phyloP scores from a whole-genome alignment of 1,140 invertebrate genomes.

The Lerema accius region DNA sequence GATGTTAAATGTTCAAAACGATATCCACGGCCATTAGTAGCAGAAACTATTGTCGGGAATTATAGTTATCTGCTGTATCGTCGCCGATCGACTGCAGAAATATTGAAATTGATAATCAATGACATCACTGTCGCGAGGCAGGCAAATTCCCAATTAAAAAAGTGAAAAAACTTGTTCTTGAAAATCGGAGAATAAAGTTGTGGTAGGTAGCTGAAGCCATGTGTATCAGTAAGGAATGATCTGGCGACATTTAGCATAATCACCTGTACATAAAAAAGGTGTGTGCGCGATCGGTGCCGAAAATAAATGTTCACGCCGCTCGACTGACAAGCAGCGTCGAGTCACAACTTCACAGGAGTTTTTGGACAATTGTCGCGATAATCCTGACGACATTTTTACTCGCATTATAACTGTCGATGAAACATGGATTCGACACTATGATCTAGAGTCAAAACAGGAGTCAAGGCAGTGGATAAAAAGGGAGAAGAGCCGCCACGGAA shows the following conservation, averaged over 20 bases:
- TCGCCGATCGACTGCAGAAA: no score
- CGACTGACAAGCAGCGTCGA: constrained; percentile 15
- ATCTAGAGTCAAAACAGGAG: no score
- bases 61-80: no score
- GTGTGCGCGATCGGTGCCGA: constrained; percentile 7
- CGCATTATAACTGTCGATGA: constrained; percentile 22
- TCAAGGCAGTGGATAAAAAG: constrained; percentile 31
- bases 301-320: constrained; percentile 27
- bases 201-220: constrained; percentile 16
- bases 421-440: constrained; percentile 7
- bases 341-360: constrained; percentile 19
- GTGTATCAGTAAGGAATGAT: constrained; percentile 14
- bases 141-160: no score
- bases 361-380: constrained; percentile 30
- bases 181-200: constrained; percentile 11
- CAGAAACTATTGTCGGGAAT: no score
- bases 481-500: constrained; percentile 29
- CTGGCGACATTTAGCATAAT: constrained; percentile 13
- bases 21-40: no score
- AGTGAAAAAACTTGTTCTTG: constrained; percentile 1
- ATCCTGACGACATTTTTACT: constrained; percentile 4
- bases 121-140: no score
- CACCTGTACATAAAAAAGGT: constrained; percentile 19
- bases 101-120: no score
- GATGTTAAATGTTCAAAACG: no score